Base-by-base conservation (phyloP, 2,888 invertebrate species). In the Gisinianus flammeolus region DNA sequence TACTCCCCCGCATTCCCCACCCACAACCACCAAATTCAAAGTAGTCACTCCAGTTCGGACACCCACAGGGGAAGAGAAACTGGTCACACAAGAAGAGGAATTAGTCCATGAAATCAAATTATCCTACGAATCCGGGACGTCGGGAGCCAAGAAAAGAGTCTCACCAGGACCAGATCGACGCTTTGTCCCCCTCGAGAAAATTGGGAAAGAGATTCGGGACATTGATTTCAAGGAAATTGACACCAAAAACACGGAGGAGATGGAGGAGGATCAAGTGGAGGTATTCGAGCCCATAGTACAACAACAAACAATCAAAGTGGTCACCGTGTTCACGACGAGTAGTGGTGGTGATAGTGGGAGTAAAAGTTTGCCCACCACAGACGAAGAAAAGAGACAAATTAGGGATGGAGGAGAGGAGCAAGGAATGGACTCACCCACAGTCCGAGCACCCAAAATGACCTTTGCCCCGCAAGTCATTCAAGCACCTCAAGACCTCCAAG, bases 401-500 rank as follows among this genome's bases (percentile, higher is more conserved):
- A 35, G 12, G 35, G 12, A 35, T 8, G 24, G 24, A 24, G 24
- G 62, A 44, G 44, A 44, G 16, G 44, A 44, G 44, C 6, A 44
- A 24, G 24, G 58, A 24, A n/a, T 10, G 30, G 62, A 24, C n/a
- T 70, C 54, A 54, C 54, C 62, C 6, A 62, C 62, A 2, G 22
- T 19, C 35, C 31, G 62, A 24, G 68, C 77, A 33, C 80, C 79
- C 6, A 35, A 81, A 74, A 75, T 83, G 76, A 81, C 82, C 16
- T 82, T 78, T 77, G 81, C 80, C 76, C 76, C 81, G 22, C 81
- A 84, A 77, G 80, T 81, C 69, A 80, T 81, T 73, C 83, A 81
- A 72, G 75, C 82, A 82, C 84, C 81, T 76, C 82, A 81, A 81
- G 82, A 82, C 84, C 83, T 84, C 80, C 81, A 78, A 66, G 82